Conservation (phyloP, 2,797 vertebrate genomes). For the Danio albolineatus region DNA sequence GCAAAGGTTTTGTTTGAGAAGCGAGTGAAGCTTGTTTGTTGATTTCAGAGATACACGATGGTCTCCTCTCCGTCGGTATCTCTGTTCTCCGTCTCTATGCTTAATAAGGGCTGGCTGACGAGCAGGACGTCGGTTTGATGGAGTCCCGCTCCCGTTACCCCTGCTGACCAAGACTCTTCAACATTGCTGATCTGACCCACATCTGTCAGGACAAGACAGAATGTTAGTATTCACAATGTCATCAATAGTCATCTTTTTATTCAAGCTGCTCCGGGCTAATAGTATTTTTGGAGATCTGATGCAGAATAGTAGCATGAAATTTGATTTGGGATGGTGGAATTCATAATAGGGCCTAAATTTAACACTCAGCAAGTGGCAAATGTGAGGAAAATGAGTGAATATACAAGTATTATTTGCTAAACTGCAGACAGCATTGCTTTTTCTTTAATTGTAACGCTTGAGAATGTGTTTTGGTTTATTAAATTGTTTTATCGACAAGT, state of each 20-base stretch:
- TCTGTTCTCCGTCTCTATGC: constrained; percentile 76
- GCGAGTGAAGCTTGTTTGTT: constrained; percentile 2
- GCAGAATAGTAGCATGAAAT: neutral
- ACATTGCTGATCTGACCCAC: constrained; percentile 62
- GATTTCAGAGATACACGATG: constrained; percentile 80
- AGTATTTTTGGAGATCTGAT: neutral
- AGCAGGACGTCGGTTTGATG: constrained; percentile 68
- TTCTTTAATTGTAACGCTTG: too few species aligned
- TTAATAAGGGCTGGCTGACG: constrained; percentile 67
- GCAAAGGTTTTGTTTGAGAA: constrained; percentile 8
- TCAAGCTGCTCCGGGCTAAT: neutral
- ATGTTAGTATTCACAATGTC: constrained; percentile 10
- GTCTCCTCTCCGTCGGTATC: constrained; percentile 81
- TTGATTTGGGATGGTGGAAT: neutral
- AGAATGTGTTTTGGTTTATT: too few species aligned
- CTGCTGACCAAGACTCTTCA: constrained; percentile 68
- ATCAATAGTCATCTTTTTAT: neutral
- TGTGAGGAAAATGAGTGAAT: too few species aligned
- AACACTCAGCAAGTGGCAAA: too few species aligned
- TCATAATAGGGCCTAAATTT: too few species aligned
- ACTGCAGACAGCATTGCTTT: too few species aligned
- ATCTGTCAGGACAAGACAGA: constrained; percentile 50
- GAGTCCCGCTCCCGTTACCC: constrained; percentile 62
- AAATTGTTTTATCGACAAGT: too few species aligned
- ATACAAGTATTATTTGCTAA: too few species aligned